Conservation (phyloP, 2,888 invertebrate genomes). For the Autographa pulchrina region DNA sequence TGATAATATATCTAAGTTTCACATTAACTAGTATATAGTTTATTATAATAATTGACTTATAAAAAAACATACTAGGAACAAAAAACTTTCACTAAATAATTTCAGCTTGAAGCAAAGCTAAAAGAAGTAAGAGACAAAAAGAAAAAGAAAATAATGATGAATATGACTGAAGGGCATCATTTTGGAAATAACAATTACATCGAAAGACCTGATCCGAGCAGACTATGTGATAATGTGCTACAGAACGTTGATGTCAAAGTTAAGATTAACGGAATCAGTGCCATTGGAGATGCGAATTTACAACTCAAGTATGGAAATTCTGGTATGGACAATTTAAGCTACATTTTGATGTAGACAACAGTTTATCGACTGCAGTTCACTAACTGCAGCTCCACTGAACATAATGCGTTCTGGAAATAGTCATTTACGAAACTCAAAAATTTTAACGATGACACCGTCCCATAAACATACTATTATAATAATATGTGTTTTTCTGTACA, state of each 20-base stretch:
- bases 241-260: conserved; percentile 71
- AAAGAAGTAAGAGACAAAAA: conserved; percentile 80
- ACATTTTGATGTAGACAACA: not conserved
- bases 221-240: conserved; percentile 61
- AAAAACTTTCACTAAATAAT: conserved; percentile 7
- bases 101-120: conserved; percentile 80
- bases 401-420: too few relatives aligned
- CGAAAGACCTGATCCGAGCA: conserved; percentile 33
- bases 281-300: conserved; percentile 74
- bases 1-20: too few relatives aligned
- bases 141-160: conserved; percentile 65
- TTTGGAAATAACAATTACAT: not conserved
- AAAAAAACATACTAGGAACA: not conserved
- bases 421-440: too few relatives aligned
- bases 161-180: not conserved
- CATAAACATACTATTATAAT: too few relatives aligned
- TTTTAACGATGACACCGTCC: too few relatives aligned
- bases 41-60: too few relatives aligned
- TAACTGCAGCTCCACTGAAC: too few relatives aligned
- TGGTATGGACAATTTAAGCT: conserved; percentile 62
- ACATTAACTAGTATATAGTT: too few relatives aligned
- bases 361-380: not conserved
- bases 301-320: conserved; percentile 70
- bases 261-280: conserved; percentile 74
- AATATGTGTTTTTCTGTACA: too few relatives aligned